A percentile compares a stretch with the other conserved stretches of the same genome.
Conservation (phyloP, 2,888 invertebrate genomes). For the Galerucella calmariensis region DNA sequence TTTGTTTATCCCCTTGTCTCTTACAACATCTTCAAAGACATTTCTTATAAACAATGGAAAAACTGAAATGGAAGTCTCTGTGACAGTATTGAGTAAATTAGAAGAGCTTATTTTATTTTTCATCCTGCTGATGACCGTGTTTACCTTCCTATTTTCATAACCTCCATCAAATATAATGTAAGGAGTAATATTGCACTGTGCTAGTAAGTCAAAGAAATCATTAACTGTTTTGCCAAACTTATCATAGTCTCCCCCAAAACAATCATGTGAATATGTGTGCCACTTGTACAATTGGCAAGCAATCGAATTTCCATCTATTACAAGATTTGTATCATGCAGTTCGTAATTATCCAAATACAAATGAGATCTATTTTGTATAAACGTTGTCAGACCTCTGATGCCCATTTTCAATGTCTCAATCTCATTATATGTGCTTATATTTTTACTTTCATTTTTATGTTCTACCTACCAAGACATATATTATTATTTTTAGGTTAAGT, state of each 20-base stretch:
- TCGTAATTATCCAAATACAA: conserved; percentile 73
- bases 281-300: conserved; percentile 77
- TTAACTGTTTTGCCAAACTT: conserved; percentile 74
- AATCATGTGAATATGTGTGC: conserved; percentile 69
- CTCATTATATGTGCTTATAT: neutral
- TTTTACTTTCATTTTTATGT: neutral
- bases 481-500: no score
- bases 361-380: conserved; percentile 75
- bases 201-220: conserved; percentile 76
- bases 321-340: conserved; percentile 77
- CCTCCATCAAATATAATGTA: conserved; percentile 82
- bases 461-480: no score
- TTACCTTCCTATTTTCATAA: conserved; percentile 66
- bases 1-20: conserved; percentile 73
- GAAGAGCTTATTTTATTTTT: conserved; percentile 52
- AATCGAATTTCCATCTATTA: conserved; percentile 85
- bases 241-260: conserved; percentile 90
- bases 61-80: conserved; percentile 66
- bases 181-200: conserved; percentile 76
- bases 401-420: conserved; percentile 59
- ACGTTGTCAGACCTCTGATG: conserved; percentile 87
- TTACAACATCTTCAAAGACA: conserved; percentile 78
- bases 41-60: conserved; percentile 77
- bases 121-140: conserved; percentile 53
- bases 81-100: conserved; percentile 68